A percentile compares a stretch with the other conserved stretches of the same genome.
Conservation (phyloP, 2,797 vertebrate species). For the Petrocephalus schoutedeni region DNA sequence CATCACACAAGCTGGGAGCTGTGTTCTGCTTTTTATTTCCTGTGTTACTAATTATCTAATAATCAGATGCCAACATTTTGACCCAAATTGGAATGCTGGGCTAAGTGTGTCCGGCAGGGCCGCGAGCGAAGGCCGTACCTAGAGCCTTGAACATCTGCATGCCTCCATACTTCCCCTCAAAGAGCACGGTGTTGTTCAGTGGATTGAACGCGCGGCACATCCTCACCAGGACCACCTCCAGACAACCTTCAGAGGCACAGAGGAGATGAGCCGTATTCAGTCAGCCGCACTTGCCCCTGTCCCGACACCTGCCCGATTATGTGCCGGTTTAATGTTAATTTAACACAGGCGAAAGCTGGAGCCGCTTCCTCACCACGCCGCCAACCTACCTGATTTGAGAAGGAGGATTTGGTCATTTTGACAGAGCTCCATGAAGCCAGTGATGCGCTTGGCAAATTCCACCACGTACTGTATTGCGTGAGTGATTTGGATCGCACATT, state of each 20-base stretch:
- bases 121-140: slow-evolving; percentile 60
- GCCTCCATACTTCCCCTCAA: slow-evolving; percentile 98
- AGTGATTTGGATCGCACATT: slow-evolving; percentile 98
- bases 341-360: background rate
- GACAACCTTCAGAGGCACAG: slow-evolving; percentile 70
- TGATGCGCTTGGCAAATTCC: slow-evolving; percentile 98
- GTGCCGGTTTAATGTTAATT: background rate
- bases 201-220: slow-evolving; percentile 99
- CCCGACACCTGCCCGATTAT: background rate
- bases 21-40: slow-evolving; percentile 17
- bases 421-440: slow-evolving; percentile 99
- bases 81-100: slow-evolving; percentile 4
- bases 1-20: slow-evolving; percentile 20
- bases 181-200: slow-evolving; percentile 98
- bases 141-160: slow-evolving; percentile 99
- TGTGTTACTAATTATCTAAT: slow-evolving; percentile 18
- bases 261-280: background rate
- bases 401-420: slow-evolving; percentile 99
- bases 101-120: background rate
- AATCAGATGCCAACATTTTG: slow-evolving; percentile 14
- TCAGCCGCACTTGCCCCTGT: background rate
- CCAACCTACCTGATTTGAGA: slow-evolving; percentile 88
- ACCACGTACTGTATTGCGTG: slow-evolving; percentile 98
- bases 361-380: background rate
- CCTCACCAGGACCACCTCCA: slow-evolving; percentile 97